Conservation (phyloP, 2,113 vertebrate genomes). For the Nothocercus nigrocapillus region DNA sequence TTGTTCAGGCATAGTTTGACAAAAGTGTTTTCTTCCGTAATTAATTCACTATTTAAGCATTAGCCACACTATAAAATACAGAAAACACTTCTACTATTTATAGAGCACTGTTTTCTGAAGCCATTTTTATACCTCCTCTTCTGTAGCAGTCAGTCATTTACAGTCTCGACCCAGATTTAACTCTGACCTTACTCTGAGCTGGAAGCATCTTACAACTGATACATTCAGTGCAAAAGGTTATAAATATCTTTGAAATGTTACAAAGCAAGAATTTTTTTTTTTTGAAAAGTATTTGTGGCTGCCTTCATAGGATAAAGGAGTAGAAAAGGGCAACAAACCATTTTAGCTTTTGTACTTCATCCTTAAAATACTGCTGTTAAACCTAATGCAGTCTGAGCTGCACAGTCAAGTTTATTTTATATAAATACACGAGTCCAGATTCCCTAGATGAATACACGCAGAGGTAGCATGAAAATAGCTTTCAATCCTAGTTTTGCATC, state of each 20-base stretch:
- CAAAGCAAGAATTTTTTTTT: not conserved
- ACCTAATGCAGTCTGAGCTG: not conserved
- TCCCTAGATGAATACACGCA: not conserved
- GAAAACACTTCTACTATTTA: constrained; percentile 1
- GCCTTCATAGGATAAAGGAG: constrained; percentile 26
- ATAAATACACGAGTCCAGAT: not conserved
- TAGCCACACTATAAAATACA: not conserved
- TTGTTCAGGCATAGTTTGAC: not conserved
- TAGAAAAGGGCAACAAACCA: constrained; percentile 22
- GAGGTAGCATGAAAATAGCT: not conserved
- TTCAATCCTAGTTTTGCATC: not conserved
- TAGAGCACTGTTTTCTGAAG: not conserved
- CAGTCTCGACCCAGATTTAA: constrained; percentile 17
- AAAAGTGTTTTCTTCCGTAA: not conserved
- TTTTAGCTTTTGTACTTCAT: constrained; percentile 10
- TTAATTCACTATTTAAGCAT: not conserved
- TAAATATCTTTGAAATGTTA: constrained; percentile 51
- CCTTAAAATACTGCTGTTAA: constrained; percentile 19
- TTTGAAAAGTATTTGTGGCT: not conserved
- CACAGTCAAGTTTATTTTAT: constrained; percentile 10
- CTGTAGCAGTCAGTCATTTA: constrained; percentile 31
- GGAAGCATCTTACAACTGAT: constrained; percentile 43
- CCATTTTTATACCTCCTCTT: constrained; percentile 14
- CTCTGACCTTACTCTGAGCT: constrained; percentile 30
- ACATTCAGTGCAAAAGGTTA: constrained; percentile 45